Percentiles rank a stretch among this genome's conserved stretches.
Conservation (phyloP, 92 coral and sea anemone genomes). For the Virgularia gustaviana region DNA sequence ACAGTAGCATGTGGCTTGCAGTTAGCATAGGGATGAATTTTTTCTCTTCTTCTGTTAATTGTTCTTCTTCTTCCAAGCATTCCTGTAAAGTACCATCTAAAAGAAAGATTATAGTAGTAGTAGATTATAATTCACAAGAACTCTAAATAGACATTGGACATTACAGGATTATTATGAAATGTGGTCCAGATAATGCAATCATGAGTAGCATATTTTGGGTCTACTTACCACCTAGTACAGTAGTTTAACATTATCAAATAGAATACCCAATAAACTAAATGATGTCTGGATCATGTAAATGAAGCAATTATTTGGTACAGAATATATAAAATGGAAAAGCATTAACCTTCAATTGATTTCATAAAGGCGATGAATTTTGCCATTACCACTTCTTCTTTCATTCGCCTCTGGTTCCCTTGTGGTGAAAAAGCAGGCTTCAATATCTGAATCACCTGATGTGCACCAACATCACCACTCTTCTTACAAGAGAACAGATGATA, state of each 20-base stretch:
- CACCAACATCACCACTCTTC: conserved; percentile 31
- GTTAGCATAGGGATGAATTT: conserved; percentile 42
- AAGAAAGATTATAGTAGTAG: too few species aligned
- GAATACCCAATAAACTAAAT: too few species aligned
- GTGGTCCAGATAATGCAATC: too few species aligned
- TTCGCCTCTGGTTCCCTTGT: conserved; percentile 40
- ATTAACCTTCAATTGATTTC: conserved; percentile 45
- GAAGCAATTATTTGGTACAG: too few species aligned
- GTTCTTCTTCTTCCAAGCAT: conserved; percentile 39
- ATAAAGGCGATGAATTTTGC: conserved; percentile 49
- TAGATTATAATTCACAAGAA: neutral
- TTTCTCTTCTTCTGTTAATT: conserved; percentile 55
- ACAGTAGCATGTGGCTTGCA: conserved; percentile 45
- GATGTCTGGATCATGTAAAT: too few species aligned
- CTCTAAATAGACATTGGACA: too few species aligned
- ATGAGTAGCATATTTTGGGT: too few species aligned
- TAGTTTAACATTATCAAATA: too few species aligned
- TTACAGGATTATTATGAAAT: too few species aligned
- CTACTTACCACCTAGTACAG: too few species aligned
- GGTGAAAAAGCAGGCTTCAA: conserved; percentile 49
- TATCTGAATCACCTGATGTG: conserved; percentile 32
- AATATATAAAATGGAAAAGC: too few species aligned
- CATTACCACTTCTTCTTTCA: conserved; percentile 45
- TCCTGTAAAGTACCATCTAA: conserved; percentile 54
- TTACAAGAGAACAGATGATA: conserved; percentile 28